Evolutionary conservation across 2,797 vertebrate species (phyloP).

Genomic region (Hydrolagus colliei): DNA sequence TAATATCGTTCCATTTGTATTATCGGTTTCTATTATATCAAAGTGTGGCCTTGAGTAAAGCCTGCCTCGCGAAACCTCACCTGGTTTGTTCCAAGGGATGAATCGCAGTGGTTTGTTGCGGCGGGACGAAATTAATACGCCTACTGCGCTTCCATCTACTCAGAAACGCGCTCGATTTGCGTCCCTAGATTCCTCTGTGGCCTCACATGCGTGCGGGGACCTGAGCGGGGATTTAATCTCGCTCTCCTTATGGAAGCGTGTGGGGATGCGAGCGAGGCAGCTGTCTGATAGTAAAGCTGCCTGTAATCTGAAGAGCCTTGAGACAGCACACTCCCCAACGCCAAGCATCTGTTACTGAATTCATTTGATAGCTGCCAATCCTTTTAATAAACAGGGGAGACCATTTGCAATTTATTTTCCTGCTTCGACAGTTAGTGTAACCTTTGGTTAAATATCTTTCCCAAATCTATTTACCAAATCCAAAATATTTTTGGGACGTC

Average conservation of each 20-base stretch:
- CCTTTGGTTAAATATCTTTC: background rate
- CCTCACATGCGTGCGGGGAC: background rate
- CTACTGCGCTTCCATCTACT: background rate
- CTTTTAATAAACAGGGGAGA: background rate
- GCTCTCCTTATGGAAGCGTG: background rate
- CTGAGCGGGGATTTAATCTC: background rate
- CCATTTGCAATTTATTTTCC: background rate
- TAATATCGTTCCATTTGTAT: too few relatives aligned
- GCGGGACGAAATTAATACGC: background rate
- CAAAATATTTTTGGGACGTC: too few relatives aligned
- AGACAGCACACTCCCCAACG: background rate
- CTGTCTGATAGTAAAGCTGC: constrained; percentile 1
- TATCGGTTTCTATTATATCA: too few relatives aligned
- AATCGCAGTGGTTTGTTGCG: too few relatives aligned
- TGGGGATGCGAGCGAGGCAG: background rate
- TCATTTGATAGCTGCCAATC: background rate
- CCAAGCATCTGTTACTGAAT: background rate
- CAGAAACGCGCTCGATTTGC: background rate
- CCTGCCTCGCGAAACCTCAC: too few relatives aligned
- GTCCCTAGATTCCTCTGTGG: too few relatives aligned
- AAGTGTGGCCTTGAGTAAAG: too few relatives aligned
- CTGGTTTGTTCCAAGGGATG: too few relatives aligned
- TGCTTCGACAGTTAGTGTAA: background rate
- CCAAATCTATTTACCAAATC: too few relatives aligned
- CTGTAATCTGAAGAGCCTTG: constrained; percentile 9